Base-by-base conservation (phyloP, 2,888 invertebrate species). In the Eupithecia exiguata region DNA sequence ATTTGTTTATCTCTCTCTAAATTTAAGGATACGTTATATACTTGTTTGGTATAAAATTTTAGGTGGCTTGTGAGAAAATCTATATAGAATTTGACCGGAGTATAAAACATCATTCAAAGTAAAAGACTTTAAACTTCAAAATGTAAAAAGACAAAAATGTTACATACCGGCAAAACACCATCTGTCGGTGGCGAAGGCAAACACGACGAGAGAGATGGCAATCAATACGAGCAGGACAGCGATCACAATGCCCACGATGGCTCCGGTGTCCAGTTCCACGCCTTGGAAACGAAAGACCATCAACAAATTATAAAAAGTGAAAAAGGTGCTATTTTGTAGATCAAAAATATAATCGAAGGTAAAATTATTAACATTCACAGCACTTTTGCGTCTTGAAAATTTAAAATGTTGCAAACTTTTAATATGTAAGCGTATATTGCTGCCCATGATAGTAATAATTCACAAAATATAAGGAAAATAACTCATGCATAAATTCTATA, bases 111-210 rank as follows among this genome's bases (percentile, higher is more conserved):
- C 4, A 53, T 53, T 53, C 12, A 58, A 58, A 58, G 10, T 53
- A 25, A 58, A 58, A 21, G 58, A 58, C 9, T 25, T 58, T 25
- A 58, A 25, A 58, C 58, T 25, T 58, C 25, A 58, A 58, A 25
- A 53, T 53, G 12, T 53, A 25, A 5, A 25, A 21, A 25, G 58
- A 58, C 58, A 58, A 21, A 53, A 58, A 12, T 36, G 70, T 71
- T 69, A 96, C 97, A 96, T 92, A 97, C 97, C 97, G 90, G 96
- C 97, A 90, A 98, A 98, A 93, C 97, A 98, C 97, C 97, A 97
- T 89, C 97, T 95, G 85, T 97, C 97, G 77, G 97, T 97, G 77
- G 96, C 96, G 83, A 97, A 96, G 69, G 98, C 97, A 86, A 97
- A 96, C 77, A 97, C 96, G 69, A 96, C 89, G 79, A 97, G 91